Conservation (phyloP, 2,797 vertebrate genomes). For the Hoplostethus mediterraneus region DNA sequence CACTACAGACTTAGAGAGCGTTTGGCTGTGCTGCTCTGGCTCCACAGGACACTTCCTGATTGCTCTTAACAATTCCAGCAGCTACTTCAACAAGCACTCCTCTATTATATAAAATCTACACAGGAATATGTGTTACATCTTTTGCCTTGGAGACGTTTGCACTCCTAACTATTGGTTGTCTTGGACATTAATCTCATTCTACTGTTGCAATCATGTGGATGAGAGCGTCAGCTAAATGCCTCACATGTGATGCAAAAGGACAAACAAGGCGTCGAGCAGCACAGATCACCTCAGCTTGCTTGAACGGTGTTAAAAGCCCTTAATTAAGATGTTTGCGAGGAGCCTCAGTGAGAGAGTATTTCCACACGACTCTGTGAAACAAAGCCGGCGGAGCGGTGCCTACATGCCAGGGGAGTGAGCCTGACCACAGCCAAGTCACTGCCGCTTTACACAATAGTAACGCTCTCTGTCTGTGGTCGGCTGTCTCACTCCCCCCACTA, state of each 20-base stretch:
- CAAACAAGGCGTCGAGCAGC: background rate
- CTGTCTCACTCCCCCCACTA: slow-evolving; percentile 56
- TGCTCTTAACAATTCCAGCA: background rate
- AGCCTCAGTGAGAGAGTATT: slow-evolving; percentile 51
- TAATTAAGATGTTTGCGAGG: slow-evolving; percentile 63
- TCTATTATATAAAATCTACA: background rate
- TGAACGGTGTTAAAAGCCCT: slow-evolving; percentile 47
- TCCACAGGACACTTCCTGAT: background rate
- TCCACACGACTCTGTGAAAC: slow-evolving; percentile 68
- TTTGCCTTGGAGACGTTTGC: slow-evolving; percentile 1
- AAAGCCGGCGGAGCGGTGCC: slow-evolving; percentile 48
- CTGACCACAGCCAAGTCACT: slow-evolving; percentile 66
- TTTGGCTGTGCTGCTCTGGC: too few species aligned
- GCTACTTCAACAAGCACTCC: slow-evolving; percentile 10
- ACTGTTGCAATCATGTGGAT: slow-evolving; percentile 1
- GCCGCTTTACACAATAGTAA: slow-evolving; percentile 72
- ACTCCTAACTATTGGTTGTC: slow-evolving; percentile 24
- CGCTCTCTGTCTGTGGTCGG: slow-evolving; percentile 59
- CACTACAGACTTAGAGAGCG: background rate
- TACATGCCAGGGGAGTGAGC: slow-evolving; percentile 63
- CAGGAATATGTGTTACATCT: slow-evolving; percentile 1
- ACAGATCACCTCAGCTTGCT: slow-evolving; percentile 12
- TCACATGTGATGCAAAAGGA: background rate
- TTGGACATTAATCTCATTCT: background rate
- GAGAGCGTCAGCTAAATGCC: background rate